Percentiles rank a stretch among this genome's conserved stretches.
Evolutionary conservation across 2,888 invertebrate species (phyloP).

Genomic region (Diogma glabrata): DNA sequence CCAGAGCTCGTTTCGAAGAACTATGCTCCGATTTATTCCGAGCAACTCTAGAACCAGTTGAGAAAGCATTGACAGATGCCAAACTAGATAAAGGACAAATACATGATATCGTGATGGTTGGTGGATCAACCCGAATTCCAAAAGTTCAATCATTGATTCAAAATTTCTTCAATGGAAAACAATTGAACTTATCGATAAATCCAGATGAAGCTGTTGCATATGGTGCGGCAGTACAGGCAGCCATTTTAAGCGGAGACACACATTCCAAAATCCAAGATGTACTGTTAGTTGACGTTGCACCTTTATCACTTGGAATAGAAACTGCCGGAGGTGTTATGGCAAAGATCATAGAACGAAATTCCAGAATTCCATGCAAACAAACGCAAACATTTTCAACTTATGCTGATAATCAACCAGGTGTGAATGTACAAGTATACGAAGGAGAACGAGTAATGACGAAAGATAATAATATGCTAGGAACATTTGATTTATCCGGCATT

Average conservation of each 20-base stretch:
- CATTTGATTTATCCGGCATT: constrained; percentile 90
- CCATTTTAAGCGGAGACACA: constrained; percentile 55
- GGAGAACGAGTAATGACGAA: constrained; percentile 89
- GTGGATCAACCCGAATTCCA: constrained; percentile 70
- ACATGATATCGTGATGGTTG: constrained; percentile 70
- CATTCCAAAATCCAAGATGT: constrained; percentile 65
- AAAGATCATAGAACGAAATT: constrained; percentile 60
- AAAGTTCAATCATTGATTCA: constrained; percentile 63
- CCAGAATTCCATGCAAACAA: constrained; percentile 60
- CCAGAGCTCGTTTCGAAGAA: constrained; percentile 66
- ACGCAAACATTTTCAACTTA: constrained; percentile 67
- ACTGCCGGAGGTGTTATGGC: constrained; percentile 74
- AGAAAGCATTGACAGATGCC: constrained; percentile 65
- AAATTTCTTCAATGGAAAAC: constrained; percentile 64
- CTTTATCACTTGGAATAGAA: constrained; percentile 62
- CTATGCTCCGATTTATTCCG: constrained; percentile 60
- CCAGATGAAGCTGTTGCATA: constrained; percentile 75
- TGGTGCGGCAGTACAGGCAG: constrained; percentile 66
- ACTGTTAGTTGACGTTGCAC: constrained; percentile 54
- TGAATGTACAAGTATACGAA: constrained; percentile 68
- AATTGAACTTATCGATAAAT: constrained; percentile 63
- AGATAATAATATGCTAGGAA: constrained; percentile 87
- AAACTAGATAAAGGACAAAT: constrained; percentile 65
- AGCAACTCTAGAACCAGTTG: constrained; percentile 62
- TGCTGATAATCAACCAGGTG: constrained; percentile 67